Evolutionary conservation across 1,140 invertebrate species (phyloP), one percentile per base, ranked within the genome.

Genomic region (Lanistes nyassanus): DNA sequence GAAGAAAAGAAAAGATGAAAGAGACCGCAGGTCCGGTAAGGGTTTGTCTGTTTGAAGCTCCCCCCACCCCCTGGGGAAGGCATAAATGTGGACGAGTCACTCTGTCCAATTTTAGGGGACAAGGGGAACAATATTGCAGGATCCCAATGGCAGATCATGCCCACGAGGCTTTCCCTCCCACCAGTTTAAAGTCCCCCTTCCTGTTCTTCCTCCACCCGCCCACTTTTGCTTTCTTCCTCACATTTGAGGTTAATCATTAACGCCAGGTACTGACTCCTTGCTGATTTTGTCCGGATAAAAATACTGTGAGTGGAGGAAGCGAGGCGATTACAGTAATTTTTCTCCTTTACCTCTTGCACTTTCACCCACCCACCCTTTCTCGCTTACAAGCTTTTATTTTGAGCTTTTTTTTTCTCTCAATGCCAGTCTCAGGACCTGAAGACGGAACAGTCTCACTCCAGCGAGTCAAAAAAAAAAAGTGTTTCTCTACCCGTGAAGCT

Each of bases 281-380:
- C 9, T 47, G 2, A 47, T 47, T 47, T 47, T 16, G 19, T 47
- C 19, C 9, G 42, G 42, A 60, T 31, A 31, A 60, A 60, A 60
- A 31, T 21, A 23, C 5, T 47, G 5, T 55, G 65, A 39, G 34
- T 6, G 11, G 3, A 39, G 65, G 42, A 67, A 67, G 23, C 65
- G 65, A 67, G n/a, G 42, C 65, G 65, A 67, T 67, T 67, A 67
- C 23, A 39, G 42, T 42, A 67, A 67, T 67, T 23, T 67, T n/a
- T 42, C 39, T 19, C 36, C 23, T 37, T 39, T 6, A 47, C 42
- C 19, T 47, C 42, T 16, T 16, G 19, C 42, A 9, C 65, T 39
- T 67, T 39, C 65, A 39, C 5, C 9, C 65, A 11, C 56, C n/a
- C 56, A n/a, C 42, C 19, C 19, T 47, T 9, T 47, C 42, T 47